Percentiles rank a stretch among this genome's conserved stretches.
These are phyloP conservation scores for Pontoporia blainvillei DNA, from an alignment of 2,113 vertebrate species.

Conservation along the genomic window DNA sequence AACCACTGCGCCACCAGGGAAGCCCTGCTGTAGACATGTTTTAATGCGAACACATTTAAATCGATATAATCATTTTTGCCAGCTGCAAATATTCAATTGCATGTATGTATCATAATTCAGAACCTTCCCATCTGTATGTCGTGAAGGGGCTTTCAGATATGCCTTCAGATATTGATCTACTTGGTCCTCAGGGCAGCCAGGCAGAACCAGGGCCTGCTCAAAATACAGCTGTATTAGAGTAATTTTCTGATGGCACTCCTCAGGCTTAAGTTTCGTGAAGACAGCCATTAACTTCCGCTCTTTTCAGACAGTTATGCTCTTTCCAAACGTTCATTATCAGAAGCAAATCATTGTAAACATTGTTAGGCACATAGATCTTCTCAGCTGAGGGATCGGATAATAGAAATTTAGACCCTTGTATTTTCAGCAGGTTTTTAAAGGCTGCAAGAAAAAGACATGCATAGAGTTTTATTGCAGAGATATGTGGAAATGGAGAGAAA, in stretches of 20 bases:
- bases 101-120: not conserved
- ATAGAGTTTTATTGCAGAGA: not conserved
- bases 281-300: not conserved
- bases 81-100: not conserved
- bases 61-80: not conserved
- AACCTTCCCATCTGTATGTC: not conserved
- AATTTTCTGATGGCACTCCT: not conserved
- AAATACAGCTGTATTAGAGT: not conserved
- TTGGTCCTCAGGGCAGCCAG: not conserved
- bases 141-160: not conserved
- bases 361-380: not conserved
- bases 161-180: not conserved
- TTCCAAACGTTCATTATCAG: not conserved
- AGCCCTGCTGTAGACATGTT: not conserved
- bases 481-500: not conserved
- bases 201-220: not conserved
- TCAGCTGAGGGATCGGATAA: not conserved
- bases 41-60: not conserved
- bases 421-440: slow-evolving; percentile 8
- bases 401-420: not conserved
- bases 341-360: not conserved
- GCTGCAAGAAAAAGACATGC: not conserved
- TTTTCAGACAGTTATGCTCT: not conserved
- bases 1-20: too few relatives aligned
- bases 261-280: not conserved